Base-by-base conservation (phyloP, 2,888 invertebrate genomes). In the Drymonia ruficornis region DNA sequence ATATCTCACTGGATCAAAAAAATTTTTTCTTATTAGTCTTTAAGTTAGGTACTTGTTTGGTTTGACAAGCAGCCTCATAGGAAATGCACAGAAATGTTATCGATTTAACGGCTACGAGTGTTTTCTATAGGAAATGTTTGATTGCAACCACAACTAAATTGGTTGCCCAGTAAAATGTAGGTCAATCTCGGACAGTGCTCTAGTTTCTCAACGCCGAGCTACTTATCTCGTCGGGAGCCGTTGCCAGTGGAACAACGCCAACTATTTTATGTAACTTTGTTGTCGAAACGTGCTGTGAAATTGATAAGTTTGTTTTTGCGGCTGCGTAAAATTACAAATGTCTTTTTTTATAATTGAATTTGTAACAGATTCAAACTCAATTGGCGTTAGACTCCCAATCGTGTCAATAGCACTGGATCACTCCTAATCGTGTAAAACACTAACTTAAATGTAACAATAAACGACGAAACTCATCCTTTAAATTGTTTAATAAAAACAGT, bases 191-290 rank as follows among this genome's bases (percentile, higher is more conserved):
- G 87, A 76, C 86, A 81, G 73, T 79, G 88, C 74, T 87, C 89
- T 86, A 89, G 86, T 91, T 91, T 89, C 91, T 86, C 89, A 91
- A 91, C 86, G 80, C 75, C 74, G 80, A 83, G 84, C 84, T 83
- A 87, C 83, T 86, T 87, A 89, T 87, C 88, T 86, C 76, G 81
- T 73, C 82, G 83, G 89, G 84, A 89, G 84, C 78, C 77, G 81
- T 83, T 88, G 86, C 86, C 89, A 87, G 82, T 87, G 73, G 78
- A 80, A 80, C 81, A 82, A 83, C 76, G 85, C 83, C 83, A 84
- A 84, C 82, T 69, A 77, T 81, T 89, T 91, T 88, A 89, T 89
- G 86, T 89, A 91, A 91, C 87, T 85, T 84, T 86, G 84, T 88
- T 91, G 86, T 88, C 76, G 90, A 91, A 90, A 91, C 84, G 80